Conservation (phyloP, 2,888 invertebrate species). For the Lasioglossum morio region DNA sequence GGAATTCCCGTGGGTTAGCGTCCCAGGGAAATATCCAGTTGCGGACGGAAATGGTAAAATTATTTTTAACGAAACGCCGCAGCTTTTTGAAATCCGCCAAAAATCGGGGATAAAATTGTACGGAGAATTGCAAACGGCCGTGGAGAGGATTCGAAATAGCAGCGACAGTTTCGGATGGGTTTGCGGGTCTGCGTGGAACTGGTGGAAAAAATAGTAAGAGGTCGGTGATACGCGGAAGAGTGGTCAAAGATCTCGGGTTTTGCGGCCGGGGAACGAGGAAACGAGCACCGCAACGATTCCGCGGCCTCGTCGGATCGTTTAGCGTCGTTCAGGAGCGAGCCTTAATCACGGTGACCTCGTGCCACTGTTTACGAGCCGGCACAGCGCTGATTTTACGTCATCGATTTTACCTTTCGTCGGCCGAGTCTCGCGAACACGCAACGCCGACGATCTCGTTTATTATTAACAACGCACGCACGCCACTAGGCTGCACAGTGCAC, state of each 20-base stretch:
- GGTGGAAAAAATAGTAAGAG: slow-evolving; percentile 31
- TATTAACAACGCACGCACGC: slow-evolving; percentile 2
- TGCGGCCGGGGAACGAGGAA: slow-evolving; percentile 42
- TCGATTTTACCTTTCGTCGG: slow-evolving; percentile 52
- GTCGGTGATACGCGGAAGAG: slow-evolving; percentile 43
- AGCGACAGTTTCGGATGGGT: background rate
- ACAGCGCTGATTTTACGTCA: slow-evolving; percentile 43
- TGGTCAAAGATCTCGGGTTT: slow-evolving; percentile 59
- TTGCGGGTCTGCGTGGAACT: background rate
- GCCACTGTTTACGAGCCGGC: slow-evolving; percentile 59
- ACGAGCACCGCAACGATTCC: slow-evolving; percentile 38
- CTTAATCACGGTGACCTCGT: slow-evolving; percentile 63
- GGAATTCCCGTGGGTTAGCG: slow-evolving; percentile 12
- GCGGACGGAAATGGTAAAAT: background rate
- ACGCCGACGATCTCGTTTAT: slow-evolving; percentile 12
- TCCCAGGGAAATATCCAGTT: slow-evolving; percentile 3
- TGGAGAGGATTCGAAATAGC: background rate
- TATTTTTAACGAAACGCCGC: background rate
- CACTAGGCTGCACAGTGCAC: background rate
- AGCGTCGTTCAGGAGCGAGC: slow-evolving; percentile 59
- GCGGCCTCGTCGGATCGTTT: slow-evolving; percentile 62
- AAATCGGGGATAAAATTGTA: background rate
- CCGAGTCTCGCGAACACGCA: background rate
- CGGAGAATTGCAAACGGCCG: background rate
- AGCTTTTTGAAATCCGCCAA: background rate